Base-by-base conservation (phyloP, 2,888 invertebrate species). In the Drosophila differens region DNA sequence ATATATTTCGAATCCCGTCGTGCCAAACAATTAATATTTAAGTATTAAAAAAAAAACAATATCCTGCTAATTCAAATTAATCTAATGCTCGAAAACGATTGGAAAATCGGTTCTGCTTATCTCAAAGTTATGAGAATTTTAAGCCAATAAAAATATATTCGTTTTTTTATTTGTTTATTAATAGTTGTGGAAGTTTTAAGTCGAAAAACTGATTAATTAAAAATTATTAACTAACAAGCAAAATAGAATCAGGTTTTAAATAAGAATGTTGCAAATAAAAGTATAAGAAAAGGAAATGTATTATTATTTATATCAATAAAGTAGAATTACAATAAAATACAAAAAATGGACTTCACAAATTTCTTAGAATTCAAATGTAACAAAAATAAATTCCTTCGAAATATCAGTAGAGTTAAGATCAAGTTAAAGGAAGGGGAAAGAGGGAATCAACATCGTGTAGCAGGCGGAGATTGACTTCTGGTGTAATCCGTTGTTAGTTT, bases 401-500 rank as follows among this genome's bases (percentile, higher is more conserved):
- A 22, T 35, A 33, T 12, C 32, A 16, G 2, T 25, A 4, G 7
- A 30, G 30, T 33, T 52, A 22, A 22, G 22, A 22, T 47, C 14
- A 1, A 16, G 47, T 0, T n/a, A n/a, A n/a, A 32, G 28, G 19
- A 32, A 16, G 32, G 37, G 33, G 35, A 58, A 44, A 22, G 41
- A 52, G 25, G 14, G 22, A 19, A 25, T 33, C 58, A 39, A 5
- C 10, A 19, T 44, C 25, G 9, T 25, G 10, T 14, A 49, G n/a
- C 71, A 57, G 70, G 68, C 83, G 73, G 47, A 25, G 69, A 72
- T 89, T 86, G 88, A 91, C 91, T 87, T 91, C 60, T 70, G 7
- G 51, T 30, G 51, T 87, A 90, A 86, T 86, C 85, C 89, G 53
- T 67, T 59, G 67, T 68, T 65, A 89, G 74, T 77, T 86, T 86